A percentile compares a stretch with the other conserved stretches of the same genome.
phyloP scores from a whole-genome alignment of 2,888 invertebrate genomes.

The Melangyna quadrimaculata region DNA sequence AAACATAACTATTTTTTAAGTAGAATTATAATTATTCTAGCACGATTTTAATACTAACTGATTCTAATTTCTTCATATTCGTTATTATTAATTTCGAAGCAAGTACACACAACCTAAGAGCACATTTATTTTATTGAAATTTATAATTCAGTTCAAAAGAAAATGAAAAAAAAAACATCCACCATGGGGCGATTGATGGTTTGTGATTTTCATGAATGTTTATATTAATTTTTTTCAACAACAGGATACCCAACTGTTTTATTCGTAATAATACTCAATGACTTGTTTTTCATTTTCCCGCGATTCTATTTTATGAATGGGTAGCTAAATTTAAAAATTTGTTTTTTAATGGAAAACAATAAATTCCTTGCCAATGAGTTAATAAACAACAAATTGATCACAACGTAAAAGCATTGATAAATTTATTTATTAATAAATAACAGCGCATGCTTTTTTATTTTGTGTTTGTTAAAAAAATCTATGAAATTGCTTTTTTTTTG shows the following conservation, averaged over 20 bases:
- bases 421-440: constrained; percentile 21
- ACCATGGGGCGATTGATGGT: not conserved
- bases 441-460: not conserved
- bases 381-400: constrained; percentile 21
- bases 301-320: constrained; percentile 50
- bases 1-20: too few species aligned
- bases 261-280: constrained; percentile 29
- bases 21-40: too few species aligned
- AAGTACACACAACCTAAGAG: not conserved
- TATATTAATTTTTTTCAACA: constrained; percentile 34
- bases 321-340: constrained; percentile 32
- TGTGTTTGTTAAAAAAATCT: not conserved
- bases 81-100: too few species aligned
- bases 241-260: constrained; percentile 53
- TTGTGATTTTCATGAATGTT: constrained; percentile 9
- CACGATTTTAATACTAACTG: too few species aligned
- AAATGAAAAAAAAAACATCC: not conserved
- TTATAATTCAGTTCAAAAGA: not conserved
- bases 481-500: not conserved
- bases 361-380: constrained; percentile 22
- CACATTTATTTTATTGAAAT: not conserved
- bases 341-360: constrained; percentile 14
- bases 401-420: constrained; percentile 12
- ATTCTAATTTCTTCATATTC: too few species aligned
- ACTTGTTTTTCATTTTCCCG: not conserved